Evolutionary conservation across 2,113 vertebrate genomes (phyloP), one percentile per base, ranked within the genome.

Genomic region (Petrocephalus microphthalmus): DNA sequence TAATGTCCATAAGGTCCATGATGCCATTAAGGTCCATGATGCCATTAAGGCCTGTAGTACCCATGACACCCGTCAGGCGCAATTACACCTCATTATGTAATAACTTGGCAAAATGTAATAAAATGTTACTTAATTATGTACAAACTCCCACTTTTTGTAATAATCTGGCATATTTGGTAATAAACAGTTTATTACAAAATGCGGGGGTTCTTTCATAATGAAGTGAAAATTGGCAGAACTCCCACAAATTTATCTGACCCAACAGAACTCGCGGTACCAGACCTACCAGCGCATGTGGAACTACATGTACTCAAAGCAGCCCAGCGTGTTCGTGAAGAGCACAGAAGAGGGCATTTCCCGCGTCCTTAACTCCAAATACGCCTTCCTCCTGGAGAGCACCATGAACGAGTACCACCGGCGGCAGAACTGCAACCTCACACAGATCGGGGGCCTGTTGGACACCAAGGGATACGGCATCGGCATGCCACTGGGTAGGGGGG

Each of bases 271-370:
- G 0, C 92, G 97, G 83, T 98, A 98, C 92, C 97, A 98, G 93
- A 97, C 97, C 0, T 98, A 98, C 93, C 97, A 97, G 94, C 95
- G 97, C 1, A 98, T 98, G 97, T 98, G 97, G 97, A 97, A 97
- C 93, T 98, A 97, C 95, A 98, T 97, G 97, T 94, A 97, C 91
- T 97, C 97, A 0, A 98, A 98, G 93, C 97, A 97, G 93, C 97
- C 97, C 85, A 97, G 97, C 0, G 97, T 98, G 89, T 97, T 97
- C 0, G 97, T 98, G 91, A 98, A 97, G 94, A 98, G 97, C 96
- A 97, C 97, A 0, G 97, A 97, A 89, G 97, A 97, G 52, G 97
- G 97, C 54, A 97, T 97, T 0, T 96, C 97, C 42, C 95, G 97
- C 0, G 97, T 98, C 29, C 91, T 98, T 52, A 98, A 97, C 95